Conservation (phyloP, 92 coral and sea anemone species). For the Palythoa grandis region DNA sequence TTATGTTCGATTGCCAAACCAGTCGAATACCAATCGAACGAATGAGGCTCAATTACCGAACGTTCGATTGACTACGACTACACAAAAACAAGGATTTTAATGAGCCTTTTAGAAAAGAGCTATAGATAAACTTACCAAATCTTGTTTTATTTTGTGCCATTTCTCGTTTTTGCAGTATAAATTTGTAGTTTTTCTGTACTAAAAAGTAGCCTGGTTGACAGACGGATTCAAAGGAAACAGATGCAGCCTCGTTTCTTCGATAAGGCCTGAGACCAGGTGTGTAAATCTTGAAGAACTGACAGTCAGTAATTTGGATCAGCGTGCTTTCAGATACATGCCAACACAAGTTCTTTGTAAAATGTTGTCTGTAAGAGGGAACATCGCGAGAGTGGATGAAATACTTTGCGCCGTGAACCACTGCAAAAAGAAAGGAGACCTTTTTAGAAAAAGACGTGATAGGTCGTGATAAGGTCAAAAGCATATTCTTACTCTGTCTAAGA, state of each 20-base stretch:
- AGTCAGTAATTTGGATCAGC: not conserved
- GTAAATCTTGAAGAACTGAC: slow-evolving; percentile 19
- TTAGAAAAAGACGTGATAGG: not conserved
- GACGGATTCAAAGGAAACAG: slow-evolving; percentile 28
- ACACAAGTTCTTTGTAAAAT: slow-evolving; percentile 2
- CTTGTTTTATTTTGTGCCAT: slow-evolving; percentile 1
- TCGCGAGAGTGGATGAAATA: slow-evolving; percentile 23
- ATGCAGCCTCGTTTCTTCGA: not conserved
- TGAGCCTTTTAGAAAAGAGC: not conserved
- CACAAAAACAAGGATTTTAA: not conserved
- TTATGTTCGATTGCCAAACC: too few species aligned
- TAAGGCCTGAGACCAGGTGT: slow-evolving; percentile 31
- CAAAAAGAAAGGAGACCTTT: not conserved
- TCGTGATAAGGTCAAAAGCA: too few species aligned
- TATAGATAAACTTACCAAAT: slow-evolving; percentile 8
- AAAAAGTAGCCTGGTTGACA: slow-evolving; percentile 41
- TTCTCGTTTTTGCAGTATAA: slow-evolving; percentile 8
- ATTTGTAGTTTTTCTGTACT: slow-evolving; percentile 21
- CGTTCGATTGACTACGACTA: not conserved
- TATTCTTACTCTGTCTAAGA: too few species aligned
- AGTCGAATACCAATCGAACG: too few species aligned
- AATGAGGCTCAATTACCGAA: too few species aligned
- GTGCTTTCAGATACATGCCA: slow-evolving; percentile 35
- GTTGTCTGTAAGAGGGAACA: not conserved
- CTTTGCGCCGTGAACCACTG: slow-evolving; percentile 39